Conservation (phyloP, 2,888 invertebrate species). For the Drosophila koepferae region DNA sequence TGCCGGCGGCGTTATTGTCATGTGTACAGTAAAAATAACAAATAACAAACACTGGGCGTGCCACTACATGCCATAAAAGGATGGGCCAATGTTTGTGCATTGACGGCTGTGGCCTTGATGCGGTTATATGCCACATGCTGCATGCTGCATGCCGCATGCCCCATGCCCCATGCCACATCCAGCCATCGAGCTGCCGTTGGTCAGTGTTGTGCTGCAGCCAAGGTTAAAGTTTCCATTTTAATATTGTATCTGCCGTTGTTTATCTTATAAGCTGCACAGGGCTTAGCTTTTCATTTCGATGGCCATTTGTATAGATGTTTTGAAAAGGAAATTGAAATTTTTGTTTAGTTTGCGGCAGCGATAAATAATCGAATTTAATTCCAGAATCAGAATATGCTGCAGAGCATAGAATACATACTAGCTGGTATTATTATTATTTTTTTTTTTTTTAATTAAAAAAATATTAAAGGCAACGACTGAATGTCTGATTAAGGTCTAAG, state of each 20-base stretch:
- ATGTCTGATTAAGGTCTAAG: neutral
- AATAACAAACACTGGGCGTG: conserved; percentile 56
- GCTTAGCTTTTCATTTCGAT: conserved; percentile 34
- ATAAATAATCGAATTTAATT: conserved; percentile 44
- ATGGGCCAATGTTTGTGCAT: conserved; percentile 31
- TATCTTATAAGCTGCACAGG: conserved; percentile 50
- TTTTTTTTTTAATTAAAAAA: too few species aligned
- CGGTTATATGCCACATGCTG: conserved; percentile 37
- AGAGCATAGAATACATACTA: neutral
- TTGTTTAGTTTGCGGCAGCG: conserved; percentile 24
- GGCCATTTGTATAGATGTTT: conserved; percentile 25
- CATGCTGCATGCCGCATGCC: neutral
- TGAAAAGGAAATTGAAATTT: conserved; percentile 47
- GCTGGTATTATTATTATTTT: too few species aligned
- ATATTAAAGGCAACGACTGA: neutral
- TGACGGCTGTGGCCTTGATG: conserved; percentile 63
- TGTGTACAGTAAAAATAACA: conserved; percentile 79
- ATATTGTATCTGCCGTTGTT: conserved; percentile 64
- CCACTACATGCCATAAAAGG: conserved; percentile 53
- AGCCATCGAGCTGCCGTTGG: neutral
- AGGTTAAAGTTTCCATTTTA: conserved; percentile 77
- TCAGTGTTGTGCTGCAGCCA: conserved; percentile 33
- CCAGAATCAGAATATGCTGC: neutral
- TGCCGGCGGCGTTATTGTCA: conserved; percentile 73
- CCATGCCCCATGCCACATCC: neutral